These are phyloP conservation scores for Ectemnius cavifrons DNA, from an alignment of 2,888 invertebrate genomes.

Conservation along the genomic window DNA sequence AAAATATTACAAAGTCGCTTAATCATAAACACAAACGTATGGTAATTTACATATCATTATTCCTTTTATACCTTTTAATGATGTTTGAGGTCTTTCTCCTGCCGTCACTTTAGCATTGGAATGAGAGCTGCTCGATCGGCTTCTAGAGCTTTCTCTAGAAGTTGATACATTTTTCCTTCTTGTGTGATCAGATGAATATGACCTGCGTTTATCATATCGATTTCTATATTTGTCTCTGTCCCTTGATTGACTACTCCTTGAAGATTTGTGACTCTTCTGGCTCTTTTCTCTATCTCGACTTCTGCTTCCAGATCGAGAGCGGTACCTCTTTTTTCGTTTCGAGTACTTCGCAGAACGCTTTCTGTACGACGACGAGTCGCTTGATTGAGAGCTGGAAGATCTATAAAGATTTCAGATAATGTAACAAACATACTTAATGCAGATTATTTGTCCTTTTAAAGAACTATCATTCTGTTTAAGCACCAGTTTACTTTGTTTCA, in stretches of 20 bases:
- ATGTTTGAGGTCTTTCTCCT: constrained; percentile 58
- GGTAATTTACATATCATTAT: neutral
- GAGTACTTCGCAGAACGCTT: constrained; percentile 69
- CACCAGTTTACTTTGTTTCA: neutral
- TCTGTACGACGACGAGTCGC: constrained; percentile 69
- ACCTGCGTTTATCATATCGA: constrained; percentile 66
- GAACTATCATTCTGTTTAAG: neutral
- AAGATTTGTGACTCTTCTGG: constrained; percentile 68
- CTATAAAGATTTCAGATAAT: constrained; percentile 45
- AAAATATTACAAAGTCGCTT: neutral
- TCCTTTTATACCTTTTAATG: constrained; percentile 63
- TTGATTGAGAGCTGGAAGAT: constrained; percentile 71
- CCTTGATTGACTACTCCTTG: constrained; percentile 66
- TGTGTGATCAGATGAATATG: constrained; percentile 67
- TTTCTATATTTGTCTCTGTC: constrained; percentile 70
- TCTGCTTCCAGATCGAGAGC: constrained; percentile 71
- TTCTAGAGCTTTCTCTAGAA: constrained; percentile 73
- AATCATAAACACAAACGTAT: constrained; percentile 12
- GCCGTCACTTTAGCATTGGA: constrained; percentile 65
- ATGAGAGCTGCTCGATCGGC: constrained; percentile 71
- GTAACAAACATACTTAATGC: neutral
- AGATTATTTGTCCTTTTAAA: neutral
- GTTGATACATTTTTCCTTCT: constrained; percentile 66
- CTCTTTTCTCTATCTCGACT: constrained; percentile 65
- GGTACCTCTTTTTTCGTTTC: constrained; percentile 68